Evolutionary conservation across 2,888 invertebrate genomes (phyloP).

Genomic region (Tenthredo livida): DNA sequence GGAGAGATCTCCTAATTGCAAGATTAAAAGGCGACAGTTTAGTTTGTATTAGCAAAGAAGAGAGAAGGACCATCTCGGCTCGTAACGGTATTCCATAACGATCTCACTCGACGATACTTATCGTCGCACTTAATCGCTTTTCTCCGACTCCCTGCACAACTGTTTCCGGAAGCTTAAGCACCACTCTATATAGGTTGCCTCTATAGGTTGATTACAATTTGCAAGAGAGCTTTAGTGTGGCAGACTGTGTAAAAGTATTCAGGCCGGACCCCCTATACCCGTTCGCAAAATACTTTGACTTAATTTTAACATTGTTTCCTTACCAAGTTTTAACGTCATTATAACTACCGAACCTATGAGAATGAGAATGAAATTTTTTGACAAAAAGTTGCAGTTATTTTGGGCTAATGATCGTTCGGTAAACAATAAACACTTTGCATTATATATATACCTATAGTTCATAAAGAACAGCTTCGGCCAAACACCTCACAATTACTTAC

Average conservation of each 20-base stretch:
- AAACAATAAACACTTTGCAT: neutral
- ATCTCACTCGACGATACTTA: conserved; percentile 51
- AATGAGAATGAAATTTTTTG: neutral
- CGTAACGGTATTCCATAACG: conserved; percentile 50
- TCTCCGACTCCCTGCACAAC: conserved; percentile 50
- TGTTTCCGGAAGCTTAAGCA: conserved; percentile 46
- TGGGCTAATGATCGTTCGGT: neutral
- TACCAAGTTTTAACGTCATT: conserved; percentile 18
- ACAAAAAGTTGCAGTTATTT: neutral
- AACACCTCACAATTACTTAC: neutral
- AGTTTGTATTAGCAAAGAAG: conserved; percentile 2
- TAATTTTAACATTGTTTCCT: conserved; percentile 39
- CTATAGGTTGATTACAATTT: conserved; percentile 48
- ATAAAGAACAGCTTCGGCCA: neutral
- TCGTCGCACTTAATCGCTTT: conserved; percentile 52
- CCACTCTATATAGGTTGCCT: conserved; percentile 37
- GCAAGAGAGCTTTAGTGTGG: conserved; percentile 34
- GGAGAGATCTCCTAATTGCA: conserved; percentile 30
- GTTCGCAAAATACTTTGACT: conserved; percentile 38
- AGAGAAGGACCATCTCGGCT: conserved; percentile 11
- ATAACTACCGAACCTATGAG: neutral
- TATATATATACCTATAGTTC: neutral
- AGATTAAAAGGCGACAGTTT: conserved; percentile 39
- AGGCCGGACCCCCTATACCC: neutral
- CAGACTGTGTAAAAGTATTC: conserved; percentile 39